Evolutionary conservation across 2,888 invertebrate species (phyloP).

Genomic region (Yponomeuta cagnagella): DNA sequence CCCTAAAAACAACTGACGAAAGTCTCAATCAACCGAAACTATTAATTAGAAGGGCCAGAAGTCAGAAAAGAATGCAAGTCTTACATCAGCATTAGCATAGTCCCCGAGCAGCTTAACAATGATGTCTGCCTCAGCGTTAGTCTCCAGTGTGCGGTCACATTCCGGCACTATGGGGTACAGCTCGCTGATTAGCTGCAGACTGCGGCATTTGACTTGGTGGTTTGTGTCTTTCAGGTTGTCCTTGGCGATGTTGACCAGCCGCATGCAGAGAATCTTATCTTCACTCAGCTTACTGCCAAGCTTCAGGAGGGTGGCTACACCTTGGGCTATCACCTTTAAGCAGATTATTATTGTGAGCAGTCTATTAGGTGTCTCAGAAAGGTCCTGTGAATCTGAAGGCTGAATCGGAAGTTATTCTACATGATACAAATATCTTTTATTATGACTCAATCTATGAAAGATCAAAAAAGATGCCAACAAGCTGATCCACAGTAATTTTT

Average conservation of each 20-base stretch:
- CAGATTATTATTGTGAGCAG: neutral
- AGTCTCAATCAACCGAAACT: no score
- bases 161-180: constrained; percentile 78
- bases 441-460: neutral
- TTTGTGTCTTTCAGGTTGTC: constrained; percentile 84
- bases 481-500: no score
- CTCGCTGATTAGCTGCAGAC: constrained; percentile 86
- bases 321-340: constrained; percentile 80
- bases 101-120: constrained; percentile 85
- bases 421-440: neutral
- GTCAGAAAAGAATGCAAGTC: neutral
- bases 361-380: neutral
- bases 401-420: neutral
- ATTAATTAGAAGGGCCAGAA: no score
- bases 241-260: constrained; percentile 78
- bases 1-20: no score
- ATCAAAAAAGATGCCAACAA: no score
- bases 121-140: constrained; percentile 74
- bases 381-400: neutral
- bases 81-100: constrained; percentile 85
- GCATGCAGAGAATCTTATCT: constrained; percentile 76
- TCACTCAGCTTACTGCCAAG: constrained; percentile 79
- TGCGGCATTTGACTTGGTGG: constrained; percentile 87
- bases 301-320: constrained; percentile 82
- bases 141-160: constrained; percentile 57